Percentiles rank a stretch among this genome's conserved stretches.
phyloP scores from a whole-genome alignment of 1,140 invertebrate species.

The Trinorchestia longiramus region DNA sequence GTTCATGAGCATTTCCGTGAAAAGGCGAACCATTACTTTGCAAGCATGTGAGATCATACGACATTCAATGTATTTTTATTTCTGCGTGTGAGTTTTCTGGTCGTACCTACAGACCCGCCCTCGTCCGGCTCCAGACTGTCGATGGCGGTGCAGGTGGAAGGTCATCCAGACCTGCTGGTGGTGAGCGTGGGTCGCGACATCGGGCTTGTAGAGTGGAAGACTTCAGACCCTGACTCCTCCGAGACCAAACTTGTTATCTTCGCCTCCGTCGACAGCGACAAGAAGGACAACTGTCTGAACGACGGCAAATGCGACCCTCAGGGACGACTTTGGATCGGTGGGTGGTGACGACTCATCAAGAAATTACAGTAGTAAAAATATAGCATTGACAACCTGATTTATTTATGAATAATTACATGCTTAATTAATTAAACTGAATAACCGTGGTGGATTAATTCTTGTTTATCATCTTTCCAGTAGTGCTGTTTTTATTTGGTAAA shows the following conservation, averaged over 20 bases:
- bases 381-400: too few species aligned
- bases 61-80: too few species aligned
- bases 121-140: neutral
- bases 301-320: conserved; percentile 37
- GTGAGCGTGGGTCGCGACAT: neutral
- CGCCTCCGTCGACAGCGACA: neutral
- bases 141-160: conserved; percentile 69
- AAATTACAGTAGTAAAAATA: too few species aligned
- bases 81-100: neutral
- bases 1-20: neutral
- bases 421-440: too few species aligned
- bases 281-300: neutral
- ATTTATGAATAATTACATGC: too few species aligned
- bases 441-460: too few species aligned
- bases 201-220: neutral
- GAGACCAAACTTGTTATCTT: neutral
- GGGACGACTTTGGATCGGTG: conserved; percentile 23
- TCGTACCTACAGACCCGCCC: neutral
- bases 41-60: neutral
- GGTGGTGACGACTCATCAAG: neutral
- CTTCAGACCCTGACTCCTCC: neutral
- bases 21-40: neutral
- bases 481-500: too few species aligned
- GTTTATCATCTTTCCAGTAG: too few species aligned
- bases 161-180: conserved; percentile 71